phyloP scores from a whole-genome alignment of 2,113 vertebrate species.

The Neotoma lepida region DNA sequence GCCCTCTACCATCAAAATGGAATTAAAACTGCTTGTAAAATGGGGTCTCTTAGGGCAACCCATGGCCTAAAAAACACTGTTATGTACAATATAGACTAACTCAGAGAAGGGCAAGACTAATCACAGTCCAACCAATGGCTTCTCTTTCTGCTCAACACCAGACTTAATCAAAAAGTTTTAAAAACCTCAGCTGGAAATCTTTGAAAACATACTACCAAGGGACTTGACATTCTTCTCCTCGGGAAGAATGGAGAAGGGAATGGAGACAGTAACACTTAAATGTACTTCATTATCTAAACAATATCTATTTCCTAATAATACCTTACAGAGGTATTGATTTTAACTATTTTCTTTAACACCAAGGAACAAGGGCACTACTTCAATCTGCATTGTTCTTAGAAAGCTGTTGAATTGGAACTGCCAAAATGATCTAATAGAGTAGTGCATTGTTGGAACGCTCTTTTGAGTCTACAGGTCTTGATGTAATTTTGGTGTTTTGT shows the following conservation, averaged over 20 bases:
- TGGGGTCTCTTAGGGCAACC: neutral
- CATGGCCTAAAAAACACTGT: neutral
- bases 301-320: neutral
- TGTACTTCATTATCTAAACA: neutral
- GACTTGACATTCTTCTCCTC: neutral
- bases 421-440: neutral
- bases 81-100: neutral
- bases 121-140: neutral
- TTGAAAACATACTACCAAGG: neutral
- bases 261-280: neutral
- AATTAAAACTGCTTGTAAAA: neutral
- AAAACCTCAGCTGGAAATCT: neutral
- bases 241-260: neutral
- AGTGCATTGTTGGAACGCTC: neutral
- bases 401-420: neutral
- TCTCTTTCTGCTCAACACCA: neutral
- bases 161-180: neutral
- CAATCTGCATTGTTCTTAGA: neutral
- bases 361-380: neutral
- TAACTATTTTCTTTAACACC: neutral
- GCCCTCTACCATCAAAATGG: neutral
- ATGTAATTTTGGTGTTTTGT: neutral
- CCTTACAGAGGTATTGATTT: neutral
- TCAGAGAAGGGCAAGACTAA: neutral
- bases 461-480: neutral